Base-by-base conservation (phyloP, 2,888 invertebrate species). In the Chloroclysta siterata region DNA sequence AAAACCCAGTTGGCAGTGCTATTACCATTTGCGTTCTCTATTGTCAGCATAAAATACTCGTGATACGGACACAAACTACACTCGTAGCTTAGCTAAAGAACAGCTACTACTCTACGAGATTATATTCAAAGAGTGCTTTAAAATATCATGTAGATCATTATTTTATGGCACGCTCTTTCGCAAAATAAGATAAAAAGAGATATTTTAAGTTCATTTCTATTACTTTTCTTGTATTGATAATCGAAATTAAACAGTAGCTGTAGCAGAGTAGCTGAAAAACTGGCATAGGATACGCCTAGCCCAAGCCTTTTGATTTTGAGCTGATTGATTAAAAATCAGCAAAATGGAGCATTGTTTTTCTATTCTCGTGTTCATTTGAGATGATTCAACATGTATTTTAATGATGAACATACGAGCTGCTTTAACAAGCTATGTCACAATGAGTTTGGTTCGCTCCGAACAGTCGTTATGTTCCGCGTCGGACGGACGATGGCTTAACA, bases 401-500 rank as follows among this genome's bases (percentile, higher is more conserved):
- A 33, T 53, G n/a, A n/a, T 14, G 28, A 63, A 60, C 28, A 57
- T 53, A 60, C 65, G 15, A 60, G 59, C 62, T 58, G 54, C 58
- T 51, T 54, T 7, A 44, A 33, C 13, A 47, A 51, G 10, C 57
- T 53, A 28, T 58, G 51, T 44, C 50, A 46, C 61, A 59, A 47
- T 58, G 66, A 56, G 62, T 62, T 55, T 62, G 63, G 66, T 63
- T 56, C 53, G 58, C 62, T 66, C 63, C 47, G 71, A 73, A 69
- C 69, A 67, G 67, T 76, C 76, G 75, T 79, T 74, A 73, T 76
- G 70, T 68, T 56, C 59, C 62, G 75, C 62, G 69, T 53, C 63
- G 50, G 62, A 61, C 64, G 59, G 61, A 53, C 69, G 64, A 70
- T 70, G 72, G 67, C 73, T 72, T 77, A 77, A 80, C 80, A 79